Base-by-base conservation (phyloP, 2,113 vertebrate genomes). In the Zosterops hypoxanthus region DNA sequence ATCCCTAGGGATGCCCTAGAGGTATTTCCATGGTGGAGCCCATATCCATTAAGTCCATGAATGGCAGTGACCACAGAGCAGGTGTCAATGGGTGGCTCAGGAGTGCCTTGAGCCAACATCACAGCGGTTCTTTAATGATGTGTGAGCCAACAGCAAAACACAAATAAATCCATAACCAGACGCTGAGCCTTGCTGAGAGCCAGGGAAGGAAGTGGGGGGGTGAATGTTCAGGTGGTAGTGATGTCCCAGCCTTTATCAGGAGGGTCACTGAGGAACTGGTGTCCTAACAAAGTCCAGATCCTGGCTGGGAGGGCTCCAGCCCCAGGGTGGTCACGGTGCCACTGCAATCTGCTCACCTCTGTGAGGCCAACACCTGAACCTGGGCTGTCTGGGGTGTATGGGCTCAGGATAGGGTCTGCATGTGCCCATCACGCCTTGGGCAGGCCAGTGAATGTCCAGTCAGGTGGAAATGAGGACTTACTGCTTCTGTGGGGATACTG, bases 391-490 rank as follows among this genome's bases (percentile, higher is more conserved):
- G 8, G 46, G 46, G 18, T 1, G 1, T 10, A 6, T 23, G 17
- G 63, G 41, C 29, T 63, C 50, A 55, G 39, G 42, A 44, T 6
- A 22, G 36, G 29, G 13, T 46, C 57, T 71, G 15, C 8, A 3
- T 12, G 44, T 79, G 63, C 52, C 52, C 36, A 19, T 3, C 25
- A 39, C 41, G 52, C 28, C 70, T 76, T 11, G 55, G 61, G 53
- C n/a, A 49, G 66, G 10, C 46, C 1, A 1, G 26, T 0, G 1
- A 64, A 22, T n/a, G 41, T 21, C 6, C 25, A 33, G 26, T 29
- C 11, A 23, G 4, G 11, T 28, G 33, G 23, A 18, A 31, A 33
- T 21, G 36, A 50, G 61, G 12, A 14, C 6, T 61, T 61, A 6
- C 16, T 63, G 55, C 28, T 56, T 64, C 49, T 61, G 0, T 25